A percentile compares a stretch with the other conserved stretches of the same genome.
Evolutionary conservation across 2,113 vertebrate species (phyloP).

Genomic region (Loxodonta africana): DNA sequence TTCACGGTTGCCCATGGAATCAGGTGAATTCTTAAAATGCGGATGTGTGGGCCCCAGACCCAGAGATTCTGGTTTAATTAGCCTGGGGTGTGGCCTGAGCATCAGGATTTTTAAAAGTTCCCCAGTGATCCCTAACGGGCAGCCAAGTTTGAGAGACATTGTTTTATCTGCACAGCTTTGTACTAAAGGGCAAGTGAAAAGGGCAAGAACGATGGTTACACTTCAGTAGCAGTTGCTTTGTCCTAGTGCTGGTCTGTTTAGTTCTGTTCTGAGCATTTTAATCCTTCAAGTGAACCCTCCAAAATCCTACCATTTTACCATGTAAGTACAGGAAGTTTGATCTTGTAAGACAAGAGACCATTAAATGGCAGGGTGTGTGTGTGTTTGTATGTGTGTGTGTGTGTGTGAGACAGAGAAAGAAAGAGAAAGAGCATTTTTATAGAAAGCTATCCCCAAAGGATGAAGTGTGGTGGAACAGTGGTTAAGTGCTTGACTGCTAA

Average conservation of each 20-base stretch:
- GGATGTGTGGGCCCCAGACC: rapidly evolving
- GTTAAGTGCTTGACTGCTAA: not conserved
- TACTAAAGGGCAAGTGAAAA: not conserved
- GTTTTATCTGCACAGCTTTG: not conserved
- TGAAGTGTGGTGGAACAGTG: not conserved
- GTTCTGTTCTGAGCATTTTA: not conserved
- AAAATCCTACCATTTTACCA: not conserved
- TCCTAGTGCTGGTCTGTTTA: not conserved
- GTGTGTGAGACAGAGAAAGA: not conserved
- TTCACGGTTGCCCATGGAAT: not conserved
- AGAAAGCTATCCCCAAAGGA: not conserved
- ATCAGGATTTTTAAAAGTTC: not conserved
- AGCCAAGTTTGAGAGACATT: not conserved
- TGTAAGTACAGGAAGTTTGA: not conserved
- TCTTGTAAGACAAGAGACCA: not conserved
- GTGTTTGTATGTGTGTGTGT: not conserved
- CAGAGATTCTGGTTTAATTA: not conserved
- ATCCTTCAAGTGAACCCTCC: not conserved
- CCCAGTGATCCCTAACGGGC: not conserved
- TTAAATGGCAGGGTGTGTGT: not conserved
- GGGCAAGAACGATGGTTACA: not conserved
- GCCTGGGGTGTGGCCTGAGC: not conserved
- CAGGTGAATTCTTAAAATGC: not conserved
- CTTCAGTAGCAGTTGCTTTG: not conserved
- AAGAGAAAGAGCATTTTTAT: not conserved